Percentiles rank a stretch among this genome's conserved stretches.
These are phyloP conservation scores for Pocillopora grandis DNA, from an alignment of 92 coral and sea anemone genomes.

Conservation along the genomic window DNA sequence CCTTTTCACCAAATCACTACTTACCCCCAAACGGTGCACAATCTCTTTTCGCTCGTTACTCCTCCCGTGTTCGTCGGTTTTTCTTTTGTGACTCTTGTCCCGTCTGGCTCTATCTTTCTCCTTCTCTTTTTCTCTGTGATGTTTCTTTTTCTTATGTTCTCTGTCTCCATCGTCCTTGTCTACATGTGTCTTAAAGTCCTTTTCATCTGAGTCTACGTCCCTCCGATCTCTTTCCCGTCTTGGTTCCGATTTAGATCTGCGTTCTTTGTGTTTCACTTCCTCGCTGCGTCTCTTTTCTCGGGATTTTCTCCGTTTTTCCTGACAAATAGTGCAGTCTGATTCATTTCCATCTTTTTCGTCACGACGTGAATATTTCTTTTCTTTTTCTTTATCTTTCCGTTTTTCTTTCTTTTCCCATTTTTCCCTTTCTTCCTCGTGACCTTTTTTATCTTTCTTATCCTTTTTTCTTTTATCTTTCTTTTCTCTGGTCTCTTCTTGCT, in stretches of 20 bases:
- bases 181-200: background rate
- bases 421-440: conserved; percentile 47
- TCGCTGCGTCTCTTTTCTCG: conserved; percentile 26
- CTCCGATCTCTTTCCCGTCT: conserved; percentile 17
- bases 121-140: conserved; percentile 24
- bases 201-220: conserved; percentile 12
- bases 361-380: conserved; percentile 42
- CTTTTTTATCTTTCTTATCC: conserved; percentile 46
- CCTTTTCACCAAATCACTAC: too few species aligned
- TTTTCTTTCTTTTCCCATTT: conserved; percentile 58
- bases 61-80: conserved; percentile 8
- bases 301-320: conserved; percentile 32
- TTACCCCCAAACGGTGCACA: background rate
- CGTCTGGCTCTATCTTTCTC: conserved; percentile 40
- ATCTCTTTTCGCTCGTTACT: conserved; percentile 9
- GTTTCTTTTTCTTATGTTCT: conserved; percentile 45
- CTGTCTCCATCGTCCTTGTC: conserved; percentile 38
- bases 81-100: conserved; percentile 42
- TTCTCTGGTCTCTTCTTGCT: conserved; percentile 38
- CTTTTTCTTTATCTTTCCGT: conserved; percentile 41
- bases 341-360: conserved; percentile 43
- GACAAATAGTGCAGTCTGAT: conserved; percentile 37
- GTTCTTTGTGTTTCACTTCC: conserved; percentile 40
- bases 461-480: conserved; percentile 42
- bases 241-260: conserved; percentile 34